Evolutionary conservation across 1,140 invertebrate genomes (phyloP), one percentile per base, ranked within the genome.

Genomic region (Zophobas morio): DNA sequence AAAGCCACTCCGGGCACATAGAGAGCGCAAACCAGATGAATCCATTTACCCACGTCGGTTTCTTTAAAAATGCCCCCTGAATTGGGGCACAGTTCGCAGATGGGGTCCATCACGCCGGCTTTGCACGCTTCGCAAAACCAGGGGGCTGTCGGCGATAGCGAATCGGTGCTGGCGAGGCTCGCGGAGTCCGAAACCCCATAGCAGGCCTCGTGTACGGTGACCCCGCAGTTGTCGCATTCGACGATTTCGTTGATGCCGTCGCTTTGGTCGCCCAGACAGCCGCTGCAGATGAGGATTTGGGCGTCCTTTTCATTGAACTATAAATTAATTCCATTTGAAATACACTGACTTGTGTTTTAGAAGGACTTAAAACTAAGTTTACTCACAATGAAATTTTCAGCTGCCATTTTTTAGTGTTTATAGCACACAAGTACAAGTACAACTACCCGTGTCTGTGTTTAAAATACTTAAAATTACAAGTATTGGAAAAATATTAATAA

Each of bases 101-200:
- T 90, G 0, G 97, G 96, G 87, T 95, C 93, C 36, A 90, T 92
- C 4, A 96, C 91, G 1, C 96, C 96, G 49, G 96, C 96, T 84
- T 96, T 96, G 82, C 98, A 99, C n/a, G 96, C 95, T 88, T 99
- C 97, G 88, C 97, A 99, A 87, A 99, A 99, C 98, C 98, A 99
- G 0, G 97, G 97, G 81, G 98, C 97, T 0, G 97, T 99, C 46
- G 96, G 96, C 63, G 95, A 95, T 0, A 96, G 93, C 4, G 96
- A 98, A 72, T 95, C 94, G 20, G 95, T 96, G 84, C 95, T 96
- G 1, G 94, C 94, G 75, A 96, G 92, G 88, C 96, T 98, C 36
- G 94, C 94, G 39, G 93, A 93, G 83, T 99, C 98, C 56, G 95
- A 96, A 36, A 98, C 94, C n/a, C 96, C 96, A 88, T 98, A 98